Evolutionary conservation across 1,140 invertebrate genomes (phyloP).

Genomic region (Belonocnema kinseyi): DNA sequence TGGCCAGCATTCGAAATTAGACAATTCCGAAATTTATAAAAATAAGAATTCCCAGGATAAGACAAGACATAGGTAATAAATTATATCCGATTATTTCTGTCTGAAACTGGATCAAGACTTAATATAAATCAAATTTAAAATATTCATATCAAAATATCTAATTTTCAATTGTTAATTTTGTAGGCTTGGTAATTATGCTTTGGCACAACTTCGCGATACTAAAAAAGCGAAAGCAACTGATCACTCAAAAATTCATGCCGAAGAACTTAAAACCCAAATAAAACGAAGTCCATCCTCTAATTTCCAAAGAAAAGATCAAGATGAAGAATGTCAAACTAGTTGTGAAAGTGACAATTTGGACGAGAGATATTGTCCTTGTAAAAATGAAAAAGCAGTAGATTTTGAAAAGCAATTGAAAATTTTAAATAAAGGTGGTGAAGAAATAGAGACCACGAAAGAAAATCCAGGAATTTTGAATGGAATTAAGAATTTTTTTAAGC

Average conservation of each 20-base stretch:
- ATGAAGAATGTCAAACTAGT: not conserved
- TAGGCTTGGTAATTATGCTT: too few species aligned
- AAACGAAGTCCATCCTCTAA: not conserved
- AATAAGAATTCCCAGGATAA: not conserved
- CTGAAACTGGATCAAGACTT: not conserved
- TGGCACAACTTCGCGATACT: too few species aligned
- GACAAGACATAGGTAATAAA: not conserved
- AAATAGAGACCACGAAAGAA: constrained; percentile 17
- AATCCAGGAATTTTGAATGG: constrained; percentile 34
- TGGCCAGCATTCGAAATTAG: not conserved
- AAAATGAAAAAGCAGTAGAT: not conserved
- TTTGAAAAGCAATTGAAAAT: constrained; percentile 3
- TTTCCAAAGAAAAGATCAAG: not conserved
- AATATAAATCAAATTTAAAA: not conserved
- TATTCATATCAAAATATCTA: not conserved
- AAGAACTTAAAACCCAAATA: not conserved
- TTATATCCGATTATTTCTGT: not conserved
- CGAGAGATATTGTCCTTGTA: not conserved
- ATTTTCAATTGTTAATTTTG: too few species aligned
- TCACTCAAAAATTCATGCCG: too few species aligned
- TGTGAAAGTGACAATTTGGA: not conserved
- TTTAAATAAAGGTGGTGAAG: constrained; percentile 28
- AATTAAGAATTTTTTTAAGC: constrained; percentile 34
- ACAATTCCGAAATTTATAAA: not conserved
- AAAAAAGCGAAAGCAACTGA: too few species aligned